These are phyloP conservation scores for Accipiter virgatus DNA, from an alignment of 2,113 vertebrate genomes.

Conservation along the genomic window DNA sequence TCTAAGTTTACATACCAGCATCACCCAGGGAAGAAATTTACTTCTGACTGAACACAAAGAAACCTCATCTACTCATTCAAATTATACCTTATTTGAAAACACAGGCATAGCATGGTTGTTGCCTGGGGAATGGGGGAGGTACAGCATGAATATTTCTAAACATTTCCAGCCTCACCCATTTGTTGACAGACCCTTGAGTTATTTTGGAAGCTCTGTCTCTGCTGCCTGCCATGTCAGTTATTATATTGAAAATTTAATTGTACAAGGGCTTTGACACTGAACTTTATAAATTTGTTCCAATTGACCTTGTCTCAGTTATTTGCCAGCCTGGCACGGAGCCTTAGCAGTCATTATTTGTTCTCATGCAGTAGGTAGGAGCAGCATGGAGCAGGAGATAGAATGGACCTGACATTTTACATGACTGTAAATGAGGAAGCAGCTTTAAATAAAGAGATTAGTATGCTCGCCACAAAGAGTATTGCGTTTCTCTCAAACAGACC, in stretches of 20 bases:
- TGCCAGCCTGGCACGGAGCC: constrained; percentile 47
- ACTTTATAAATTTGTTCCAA: constrained; percentile 67
- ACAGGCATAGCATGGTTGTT: not conserved
- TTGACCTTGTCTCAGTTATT: constrained; percentile 70
- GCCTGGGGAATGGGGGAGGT: constrained; percentile 1
- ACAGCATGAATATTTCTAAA: constrained; percentile 48
- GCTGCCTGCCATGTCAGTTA: constrained; percentile 20
- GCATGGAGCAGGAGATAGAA: not conserved
- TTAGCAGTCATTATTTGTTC: constrained; percentile 44
- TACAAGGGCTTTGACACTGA: constrained; percentile 52
- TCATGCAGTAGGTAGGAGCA: constrained; percentile 27
- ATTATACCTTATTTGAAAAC: constrained; percentile 51
- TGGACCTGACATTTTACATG: constrained; percentile 37
- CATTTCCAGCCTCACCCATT: constrained; percentile 54
- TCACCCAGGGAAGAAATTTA: constrained; percentile 60
- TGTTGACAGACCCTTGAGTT: constrained; percentile 67
- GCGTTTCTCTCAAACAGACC: constrained; percentile 32
- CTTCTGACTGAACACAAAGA: constrained; percentile 53
- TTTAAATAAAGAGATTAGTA: constrained; percentile 61
- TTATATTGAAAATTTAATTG: constrained; percentile 55
- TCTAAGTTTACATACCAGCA: constrained; percentile 63
- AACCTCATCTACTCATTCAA: constrained; percentile 36
- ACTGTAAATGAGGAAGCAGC: constrained; percentile 36
- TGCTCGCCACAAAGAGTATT: constrained; percentile 7
- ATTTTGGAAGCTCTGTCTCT: constrained; percentile 57